Base-by-base conservation (phyloP, 2,113 vertebrate genomes). In the Struthio camelus region DNA sequence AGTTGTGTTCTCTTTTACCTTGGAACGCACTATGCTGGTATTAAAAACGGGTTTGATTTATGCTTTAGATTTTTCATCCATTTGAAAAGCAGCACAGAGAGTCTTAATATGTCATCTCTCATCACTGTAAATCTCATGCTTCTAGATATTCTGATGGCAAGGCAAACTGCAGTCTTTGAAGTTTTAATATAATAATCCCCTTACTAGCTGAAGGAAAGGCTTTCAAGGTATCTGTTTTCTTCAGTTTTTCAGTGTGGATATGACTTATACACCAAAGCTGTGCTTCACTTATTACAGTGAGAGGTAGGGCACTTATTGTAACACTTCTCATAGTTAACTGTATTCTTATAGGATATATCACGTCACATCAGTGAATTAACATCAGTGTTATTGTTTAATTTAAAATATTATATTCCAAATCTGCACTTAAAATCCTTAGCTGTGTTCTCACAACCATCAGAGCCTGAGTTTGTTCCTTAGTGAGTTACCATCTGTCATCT, bases 131-230 rank as follows among this genome's bases (percentile, higher is more conserved):
- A 56, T 89, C 80, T 83, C 18, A 22, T 34, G 15, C 27, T 53
- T 86, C 32, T 61, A 62, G 88, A 50, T 83, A 70, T 28, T 62
- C 53, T 67, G 66, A 56, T 86, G 73, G 75, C 62, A 71, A 66
- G 20, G 85, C 15, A 1, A 91, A 50, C 62, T 51, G 56, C 54
- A 75, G 72, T 20, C 66, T 94, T 93, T 91, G 87, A 86, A 93
- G 87, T 93, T 82, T 89, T 93, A 89, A 71, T 80, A 85, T 51
- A 91, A 32, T 91, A 94, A 91, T 81, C 80, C 32, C 50, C 44
- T 91, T 62, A 44, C 44, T 56, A 89, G 44, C 14, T 72, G 70
- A 64, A 82, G 71, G 71, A 82, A 71, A 17, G 51, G 51, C 71
- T 89, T 89, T 66, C 9, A 46, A 71, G 40, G 22, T 78, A 66